Evolutionary conservation across 92 coral and sea anemone genomes (phyloP).

Genomic region (Parazoanthus atlanticus): DNA sequence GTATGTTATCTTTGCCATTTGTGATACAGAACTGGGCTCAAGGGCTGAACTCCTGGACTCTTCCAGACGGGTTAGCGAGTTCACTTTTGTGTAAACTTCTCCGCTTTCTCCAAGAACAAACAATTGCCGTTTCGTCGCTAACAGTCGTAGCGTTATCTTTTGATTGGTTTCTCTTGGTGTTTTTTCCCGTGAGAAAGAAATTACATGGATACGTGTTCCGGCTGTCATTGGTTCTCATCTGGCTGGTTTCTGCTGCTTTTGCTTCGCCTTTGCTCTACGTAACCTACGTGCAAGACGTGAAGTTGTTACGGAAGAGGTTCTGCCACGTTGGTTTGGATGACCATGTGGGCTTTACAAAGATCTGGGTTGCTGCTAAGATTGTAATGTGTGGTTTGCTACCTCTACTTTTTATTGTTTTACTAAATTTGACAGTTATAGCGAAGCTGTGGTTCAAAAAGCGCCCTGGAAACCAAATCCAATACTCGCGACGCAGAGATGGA

Average conservation of each 20-base stretch:
- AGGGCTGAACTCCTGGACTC: not conserved
- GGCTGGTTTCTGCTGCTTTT: not conserved
- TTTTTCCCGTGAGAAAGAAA: not conserved
- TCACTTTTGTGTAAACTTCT: not conserved
- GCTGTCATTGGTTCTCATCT: not conserved
- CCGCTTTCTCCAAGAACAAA: not conserved
- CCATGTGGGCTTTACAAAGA: not conserved
- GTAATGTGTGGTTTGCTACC: not conserved
- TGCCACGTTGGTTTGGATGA: not conserved
- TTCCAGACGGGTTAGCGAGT: not conserved
- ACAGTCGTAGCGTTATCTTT: not conserved
- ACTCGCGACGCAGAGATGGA: not conserved
- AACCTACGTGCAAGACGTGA: not conserved
- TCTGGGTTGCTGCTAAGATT: not conserved
- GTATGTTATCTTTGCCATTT: not conserved
- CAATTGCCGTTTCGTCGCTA: not conserved
- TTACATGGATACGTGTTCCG: not conserved
- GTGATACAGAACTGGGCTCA: not conserved
- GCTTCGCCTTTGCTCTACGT: not conserved
- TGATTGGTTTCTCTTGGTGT: not conserved
- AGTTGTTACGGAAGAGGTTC: not conserved
- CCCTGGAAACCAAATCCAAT: not conserved
- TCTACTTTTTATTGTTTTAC: not conserved
- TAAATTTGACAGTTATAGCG: not conserved
- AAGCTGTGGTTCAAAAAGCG: not conserved